These are phyloP conservation scores for Holacanthus passer DNA, from an alignment of 2,113 vertebrate species.

Conservation along the genomic window DNA sequence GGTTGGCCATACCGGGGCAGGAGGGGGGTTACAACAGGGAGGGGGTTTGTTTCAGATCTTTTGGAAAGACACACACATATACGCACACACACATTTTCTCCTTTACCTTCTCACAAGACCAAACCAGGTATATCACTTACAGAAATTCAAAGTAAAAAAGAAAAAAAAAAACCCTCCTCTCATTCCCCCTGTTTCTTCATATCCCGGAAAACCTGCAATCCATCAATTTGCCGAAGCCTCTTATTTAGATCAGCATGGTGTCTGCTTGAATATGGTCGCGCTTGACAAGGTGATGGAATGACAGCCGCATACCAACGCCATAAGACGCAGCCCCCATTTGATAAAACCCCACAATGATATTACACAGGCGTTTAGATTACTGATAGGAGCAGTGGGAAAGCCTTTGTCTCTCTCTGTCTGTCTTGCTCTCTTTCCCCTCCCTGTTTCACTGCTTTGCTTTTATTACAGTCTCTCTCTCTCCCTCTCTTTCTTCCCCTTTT, in stretches of 20 bases:
- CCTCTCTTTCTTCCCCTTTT: slow-evolving; percentile 52
- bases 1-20: slow-evolving; percentile 63
- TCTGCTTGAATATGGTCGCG: slow-evolving; percentile 75
- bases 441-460: slow-evolving; percentile 56
- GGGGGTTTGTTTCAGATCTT: slow-evolving; percentile 61
- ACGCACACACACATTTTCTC: slow-evolving; percentile 30
- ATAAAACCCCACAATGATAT: slow-evolving; percentile 79
- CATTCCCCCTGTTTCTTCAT: slow-evolving; percentile 63
- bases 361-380: slow-evolving; percentile 78
- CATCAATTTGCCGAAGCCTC: slow-evolving; percentile 76
- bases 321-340: slow-evolving; percentile 70
- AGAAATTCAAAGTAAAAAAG: slow-evolving; percentile 52
- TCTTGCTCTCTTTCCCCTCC: slow-evolving; percentile 49
- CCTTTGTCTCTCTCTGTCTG: slow-evolving; percentile 70
- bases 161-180: slow-evolving; percentile 27
- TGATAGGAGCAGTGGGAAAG: slow-evolving; percentile 75
- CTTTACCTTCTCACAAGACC: slow-evolving; percentile 32
- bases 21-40: slow-evolving; percentile 14
- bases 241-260: slow-evolving; percentile 81
- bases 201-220: slow-evolving; percentile 75
- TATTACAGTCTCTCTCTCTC: slow-evolving; percentile 34
- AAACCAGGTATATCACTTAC: slow-evolving; percentile 61
- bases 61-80: slow-evolving; percentile 26
- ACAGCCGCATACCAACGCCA: slow-evolving; percentile 74
- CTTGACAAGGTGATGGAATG: slow-evolving; percentile 82